Evolutionary conservation across 92 coral and sea anemone genomes (phyloP).

Genomic region (Phenganax marumi): DNA sequence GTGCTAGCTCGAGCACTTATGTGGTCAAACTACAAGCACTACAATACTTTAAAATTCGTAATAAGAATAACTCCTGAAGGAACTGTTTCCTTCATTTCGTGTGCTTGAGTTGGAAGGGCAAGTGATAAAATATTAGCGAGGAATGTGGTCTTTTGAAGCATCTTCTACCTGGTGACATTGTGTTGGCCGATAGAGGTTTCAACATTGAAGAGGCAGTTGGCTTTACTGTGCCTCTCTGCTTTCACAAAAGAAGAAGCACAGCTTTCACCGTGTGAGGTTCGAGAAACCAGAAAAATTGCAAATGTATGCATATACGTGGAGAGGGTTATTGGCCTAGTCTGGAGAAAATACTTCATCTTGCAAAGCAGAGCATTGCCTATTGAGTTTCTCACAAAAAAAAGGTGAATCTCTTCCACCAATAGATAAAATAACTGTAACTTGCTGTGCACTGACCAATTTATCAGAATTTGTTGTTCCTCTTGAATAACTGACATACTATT

Average conservation of each 20-base stretch:
- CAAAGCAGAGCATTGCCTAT: constrained; percentile 1
- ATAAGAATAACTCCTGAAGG: neutral
- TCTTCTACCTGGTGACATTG: neutral
- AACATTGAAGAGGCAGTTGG: neutral
- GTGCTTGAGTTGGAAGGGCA: constrained; percentile 1
- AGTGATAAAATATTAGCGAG: neutral
- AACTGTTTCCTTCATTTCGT: neutral
- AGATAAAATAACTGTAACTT: too few relatives aligned
- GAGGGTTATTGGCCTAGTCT: neutral
- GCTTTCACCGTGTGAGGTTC: neutral
- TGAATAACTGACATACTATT: too few relatives aligned
- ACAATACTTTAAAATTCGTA: neutral
- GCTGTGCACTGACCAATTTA: too few relatives aligned
- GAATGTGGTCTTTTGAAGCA: neutral
- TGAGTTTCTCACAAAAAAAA: too few relatives aligned
- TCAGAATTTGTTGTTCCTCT: too few relatives aligned
- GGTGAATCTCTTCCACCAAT: too few relatives aligned
- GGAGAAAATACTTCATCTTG: neutral
- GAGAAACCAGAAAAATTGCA: too few relatives aligned
- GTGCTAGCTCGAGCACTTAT: neutral
- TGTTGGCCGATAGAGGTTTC: neutral
- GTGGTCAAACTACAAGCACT: constrained; percentile 2
- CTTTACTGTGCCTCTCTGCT: neutral
- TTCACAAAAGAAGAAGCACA: neutral
- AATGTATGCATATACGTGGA: neutral